Conservation (phyloP, 2,113 vertebrate species). For the Alethe diademata region DNA sequence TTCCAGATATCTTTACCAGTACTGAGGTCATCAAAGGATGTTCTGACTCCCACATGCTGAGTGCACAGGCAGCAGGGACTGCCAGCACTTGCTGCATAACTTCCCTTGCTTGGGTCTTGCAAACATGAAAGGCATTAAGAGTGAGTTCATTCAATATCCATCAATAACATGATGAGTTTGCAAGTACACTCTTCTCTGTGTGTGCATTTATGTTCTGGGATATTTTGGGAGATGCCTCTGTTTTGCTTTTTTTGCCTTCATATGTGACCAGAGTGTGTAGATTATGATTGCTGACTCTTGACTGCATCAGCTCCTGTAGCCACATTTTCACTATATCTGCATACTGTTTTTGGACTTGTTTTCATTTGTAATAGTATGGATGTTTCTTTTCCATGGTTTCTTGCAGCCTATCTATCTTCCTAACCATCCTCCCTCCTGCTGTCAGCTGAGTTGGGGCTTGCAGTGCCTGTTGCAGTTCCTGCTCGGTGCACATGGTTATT, state of each 20-base stretch:
- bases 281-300: not conserved
- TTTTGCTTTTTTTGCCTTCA: not conserved
- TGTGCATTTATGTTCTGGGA: not conserved
- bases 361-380: not conserved
- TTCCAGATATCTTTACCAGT: not conserved
- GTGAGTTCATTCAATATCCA: not conserved
- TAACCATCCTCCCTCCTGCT: not conserved
- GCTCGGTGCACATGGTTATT: not conserved
- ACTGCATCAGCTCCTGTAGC: not conserved
- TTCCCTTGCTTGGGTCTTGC: not conserved
- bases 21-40: not conserved
- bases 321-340: not conserved
- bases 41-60: not conserved
- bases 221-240: not conserved
- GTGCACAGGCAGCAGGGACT: not conserved
- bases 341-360: not conserved
- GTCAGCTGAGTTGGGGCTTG: not conserved
- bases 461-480: not conserved
- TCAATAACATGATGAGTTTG: not conserved
- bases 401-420: not conserved
- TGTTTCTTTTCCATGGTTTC: not conserved
- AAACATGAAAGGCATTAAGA: accelerated
- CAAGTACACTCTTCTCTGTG: not conserved
- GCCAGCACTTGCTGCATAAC: not conserved
- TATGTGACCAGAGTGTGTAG: not conserved